Evolutionary conservation across 2,113 vertebrate genomes (phyloP), one percentile per base, ranked within the genome.

Genomic region (Chaetodon trifascialis): DNA sequence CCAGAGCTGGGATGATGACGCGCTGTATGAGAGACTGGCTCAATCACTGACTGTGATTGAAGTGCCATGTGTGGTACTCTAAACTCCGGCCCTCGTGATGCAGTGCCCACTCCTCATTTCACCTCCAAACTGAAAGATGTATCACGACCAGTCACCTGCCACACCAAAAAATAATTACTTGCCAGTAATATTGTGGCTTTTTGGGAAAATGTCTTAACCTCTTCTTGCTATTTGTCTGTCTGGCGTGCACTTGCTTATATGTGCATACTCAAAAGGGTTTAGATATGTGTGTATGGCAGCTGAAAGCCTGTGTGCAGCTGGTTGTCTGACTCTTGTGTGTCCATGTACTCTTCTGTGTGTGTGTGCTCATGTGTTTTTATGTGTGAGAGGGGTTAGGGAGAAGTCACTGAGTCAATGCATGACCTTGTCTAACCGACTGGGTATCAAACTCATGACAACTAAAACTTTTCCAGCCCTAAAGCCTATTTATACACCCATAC

Each of bases 1-100:
- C 79, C 60, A 73, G 85, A 66, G 83, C 81, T 64, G 73, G 71
- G 71, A 87, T 84, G 83, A 87, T 80, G 83, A 86, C 21, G 88
- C 89, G 74, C 90, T 88, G 87, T 89, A 11, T 78, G 89, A 87
- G 63, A 72, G 77, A 83, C 65, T n/a, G 62, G 85, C 59, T 85
- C 86, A 88, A 91, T 93, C 90, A 91, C 86, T 70, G 81, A 42
- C 70, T 65, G 79, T 92, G 91, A 93, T 92, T 91, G 89, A 90
- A 91, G 89, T 90, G 79, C 72, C 88, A 52, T 64, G 83, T 86
- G 83, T 85, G 87, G 67, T 56, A 66, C 86, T 89, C 85, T 64
- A 84, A 78, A 83, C 72, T 73, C 59, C 60, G 67, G 58, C 79
- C 78, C 76, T 79, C 38, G 12, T 36, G 25, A 80, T 76, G 76